Conservation (phyloP, 2,888 invertebrate genomes). For the Ophion ventricosus region DNA sequence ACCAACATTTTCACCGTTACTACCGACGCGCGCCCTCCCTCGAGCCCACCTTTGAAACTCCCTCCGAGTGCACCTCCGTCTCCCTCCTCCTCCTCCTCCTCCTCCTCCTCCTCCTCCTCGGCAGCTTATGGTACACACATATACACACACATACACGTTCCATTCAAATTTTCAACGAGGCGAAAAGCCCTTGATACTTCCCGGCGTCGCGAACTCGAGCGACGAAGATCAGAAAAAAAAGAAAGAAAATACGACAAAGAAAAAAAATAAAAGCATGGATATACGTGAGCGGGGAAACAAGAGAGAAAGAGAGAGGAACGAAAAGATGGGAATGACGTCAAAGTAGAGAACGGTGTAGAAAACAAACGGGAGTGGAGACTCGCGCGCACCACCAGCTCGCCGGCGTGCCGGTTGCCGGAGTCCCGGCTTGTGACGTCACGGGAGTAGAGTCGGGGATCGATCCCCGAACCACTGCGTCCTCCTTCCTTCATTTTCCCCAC, state of each 20-base stretch:
- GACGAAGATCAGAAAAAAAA: neutral
- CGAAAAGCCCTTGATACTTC: neutral
- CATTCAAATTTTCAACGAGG: conserved; percentile 41
- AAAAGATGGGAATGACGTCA: conserved; percentile 16
- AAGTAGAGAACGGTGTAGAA: conserved; percentile 14
- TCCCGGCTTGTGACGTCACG: conserved; percentile 81
- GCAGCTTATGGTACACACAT: neutral
- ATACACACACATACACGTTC: neutral
- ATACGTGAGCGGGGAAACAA: neutral
- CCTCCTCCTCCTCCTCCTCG: neutral
- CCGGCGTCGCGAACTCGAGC: neutral
- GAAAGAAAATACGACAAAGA: neutral
- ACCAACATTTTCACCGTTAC: neutral
- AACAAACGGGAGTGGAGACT: conserved; percentile 53
- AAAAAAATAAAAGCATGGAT: neutral
- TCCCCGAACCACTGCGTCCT: conserved; percentile 75
- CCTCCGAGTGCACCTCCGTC: conserved; percentile 35
- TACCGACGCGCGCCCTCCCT: conserved; percentile 10
- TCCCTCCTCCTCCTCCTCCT: conserved; percentile 8
- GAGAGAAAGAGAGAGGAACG: neutral
- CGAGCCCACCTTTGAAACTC: conserved; percentile 16
- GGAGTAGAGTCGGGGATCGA: conserved; percentile 81
- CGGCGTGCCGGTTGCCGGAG: conserved; percentile 73
- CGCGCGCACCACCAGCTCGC: conserved; percentile 67
- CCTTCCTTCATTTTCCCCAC: conserved; percentile 61